These are phyloP conservation scores for Menura novaehollandiae DNA, from an alignment of 2,113 vertebrate species.

Conservation along the genomic window DNA sequence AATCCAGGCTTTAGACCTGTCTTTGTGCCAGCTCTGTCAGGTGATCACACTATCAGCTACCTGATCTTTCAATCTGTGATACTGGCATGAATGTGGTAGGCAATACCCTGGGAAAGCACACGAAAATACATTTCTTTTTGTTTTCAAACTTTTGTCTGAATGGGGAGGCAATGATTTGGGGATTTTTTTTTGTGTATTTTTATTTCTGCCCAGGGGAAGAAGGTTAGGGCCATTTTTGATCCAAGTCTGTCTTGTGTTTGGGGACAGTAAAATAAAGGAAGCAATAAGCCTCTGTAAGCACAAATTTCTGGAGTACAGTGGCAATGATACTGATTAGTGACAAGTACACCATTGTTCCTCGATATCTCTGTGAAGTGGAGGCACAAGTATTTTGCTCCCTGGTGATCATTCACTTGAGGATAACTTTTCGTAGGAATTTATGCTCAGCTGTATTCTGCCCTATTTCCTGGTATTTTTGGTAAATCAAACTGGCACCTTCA, in stretches of 20 bases:
- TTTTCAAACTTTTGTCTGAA: background rate
- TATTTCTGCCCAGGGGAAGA: background rate
- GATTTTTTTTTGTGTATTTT: background rate
- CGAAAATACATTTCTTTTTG: background rate
- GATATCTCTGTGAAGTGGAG: background rate
- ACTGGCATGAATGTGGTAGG: background rate
- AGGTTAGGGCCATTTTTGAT: background rate
- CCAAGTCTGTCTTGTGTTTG: background rate
- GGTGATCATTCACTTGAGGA: constrained; percentile 37
- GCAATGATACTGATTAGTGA: background rate
- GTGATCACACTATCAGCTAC: background rate
- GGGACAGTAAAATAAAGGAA: background rate
- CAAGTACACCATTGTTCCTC: background rate
- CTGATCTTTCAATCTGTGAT: background rate
- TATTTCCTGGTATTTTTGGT: constrained; percentile 41
- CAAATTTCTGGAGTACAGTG: background rate
- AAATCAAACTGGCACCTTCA: constrained; percentile 18
- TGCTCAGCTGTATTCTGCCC: constrained; percentile 32
- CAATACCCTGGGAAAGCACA: background rate
- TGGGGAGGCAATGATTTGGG: background rate
- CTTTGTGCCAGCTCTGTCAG: background rate
- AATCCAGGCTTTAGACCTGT: background rate
- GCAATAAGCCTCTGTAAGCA: background rate
- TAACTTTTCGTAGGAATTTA: constrained; percentile 18
- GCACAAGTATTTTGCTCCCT: constrained; percentile 30